These are phyloP conservation scores for Numenius phaeopus DNA, from an alignment of 2,797 vertebrate genomes.

Conservation along the genomic window DNA sequence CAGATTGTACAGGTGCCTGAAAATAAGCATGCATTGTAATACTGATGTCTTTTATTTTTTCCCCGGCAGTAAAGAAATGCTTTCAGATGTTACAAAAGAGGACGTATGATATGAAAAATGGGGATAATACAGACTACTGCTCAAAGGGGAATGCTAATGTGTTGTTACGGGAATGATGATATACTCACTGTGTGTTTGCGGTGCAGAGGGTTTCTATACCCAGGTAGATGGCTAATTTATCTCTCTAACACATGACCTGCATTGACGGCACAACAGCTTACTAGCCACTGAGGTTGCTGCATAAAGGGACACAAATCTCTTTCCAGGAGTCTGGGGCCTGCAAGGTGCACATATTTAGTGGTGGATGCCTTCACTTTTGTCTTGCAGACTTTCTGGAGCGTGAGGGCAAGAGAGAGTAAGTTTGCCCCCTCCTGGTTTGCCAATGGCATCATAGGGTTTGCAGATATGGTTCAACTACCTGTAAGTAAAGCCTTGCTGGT, in stretches of 20 bases:
- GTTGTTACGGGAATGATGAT: neutral
- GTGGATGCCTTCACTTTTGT: neutral
- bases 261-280: neutral
- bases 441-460: neutral
- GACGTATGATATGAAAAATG: slow-evolving; percentile 42
- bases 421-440: neutral
- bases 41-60: slow-evolving; percentile 27
- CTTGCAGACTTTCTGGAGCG: neutral
- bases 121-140: slow-evolving; percentile 12
- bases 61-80: slow-evolving; percentile 25
- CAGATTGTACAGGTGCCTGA: slow-evolving; percentile 57
- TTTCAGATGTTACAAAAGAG: slow-evolving; percentile 44
- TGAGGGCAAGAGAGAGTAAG: neutral
- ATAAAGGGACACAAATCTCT: neutral
- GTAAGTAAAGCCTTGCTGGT: neutral
- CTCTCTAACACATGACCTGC: neutral
- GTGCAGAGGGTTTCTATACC: neutral
- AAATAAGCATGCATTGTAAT: slow-evolving; percentile 53
- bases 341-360: neutral
- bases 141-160: slow-evolving; percentile 51
- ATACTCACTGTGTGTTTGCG: slow-evolving; percentile 16
- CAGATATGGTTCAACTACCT: neutral
- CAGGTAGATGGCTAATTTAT: neutral
- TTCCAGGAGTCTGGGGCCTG: neutral
- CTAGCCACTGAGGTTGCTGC: neutral